phyloP scores from a whole-genome alignment of 2,888 invertebrate genomes.

The Neelides folsomi region DNA sequence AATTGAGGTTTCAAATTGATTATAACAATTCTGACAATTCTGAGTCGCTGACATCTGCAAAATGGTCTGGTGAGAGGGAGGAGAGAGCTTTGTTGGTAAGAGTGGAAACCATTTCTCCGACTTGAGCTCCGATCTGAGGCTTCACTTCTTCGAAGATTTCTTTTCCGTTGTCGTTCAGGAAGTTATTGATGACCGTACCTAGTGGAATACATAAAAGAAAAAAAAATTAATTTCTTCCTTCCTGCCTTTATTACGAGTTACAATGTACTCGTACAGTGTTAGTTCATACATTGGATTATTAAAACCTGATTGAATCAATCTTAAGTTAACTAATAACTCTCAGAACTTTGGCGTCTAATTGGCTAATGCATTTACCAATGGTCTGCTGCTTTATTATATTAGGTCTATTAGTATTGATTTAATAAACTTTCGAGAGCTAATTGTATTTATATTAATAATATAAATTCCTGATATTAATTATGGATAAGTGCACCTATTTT shows the following conservation, averaged over 20 bases:
- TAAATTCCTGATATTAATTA: too few relatives aligned
- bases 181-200: constrained; percentile 72
- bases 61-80: constrained; percentile 21
- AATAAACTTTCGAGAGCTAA: too few relatives aligned
- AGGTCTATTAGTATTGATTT: too few relatives aligned
- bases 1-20: too few relatives aligned
- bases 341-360: too few relatives aligned
- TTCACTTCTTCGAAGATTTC: constrained; percentile 72
- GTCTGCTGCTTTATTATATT: too few relatives aligned
- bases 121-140: constrained; percentile 39
- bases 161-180: constrained; percentile 63
- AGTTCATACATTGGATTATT: not conserved
- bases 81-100: constrained; percentile 25
- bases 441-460: too few relatives aligned
- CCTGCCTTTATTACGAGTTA: not conserved
- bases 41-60: constrained; percentile 12
- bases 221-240: not conserved
- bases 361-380: too few relatives aligned
- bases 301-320: too few relatives aligned
- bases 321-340: too few relatives aligned
- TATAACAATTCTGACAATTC: too few relatives aligned
- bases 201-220: constrained; percentile 21
- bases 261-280: not conserved
- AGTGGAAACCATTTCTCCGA: constrained; percentile 23
- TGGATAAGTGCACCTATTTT: too few relatives aligned